Conservation (phyloP, 2,888 invertebrate species). For the Kryphioiulus occultus region DNA sequence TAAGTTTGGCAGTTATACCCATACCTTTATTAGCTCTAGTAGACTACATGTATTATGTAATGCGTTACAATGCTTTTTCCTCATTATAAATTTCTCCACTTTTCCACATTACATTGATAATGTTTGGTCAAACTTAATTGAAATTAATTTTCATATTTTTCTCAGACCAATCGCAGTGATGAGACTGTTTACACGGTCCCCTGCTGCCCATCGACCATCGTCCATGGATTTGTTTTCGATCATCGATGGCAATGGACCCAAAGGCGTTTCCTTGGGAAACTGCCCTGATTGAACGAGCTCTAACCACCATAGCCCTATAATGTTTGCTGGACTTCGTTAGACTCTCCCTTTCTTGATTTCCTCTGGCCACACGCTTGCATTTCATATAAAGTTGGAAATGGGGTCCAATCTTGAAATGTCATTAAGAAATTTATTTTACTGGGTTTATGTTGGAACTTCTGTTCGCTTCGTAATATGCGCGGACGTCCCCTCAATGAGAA, state of each 20-base stretch:
- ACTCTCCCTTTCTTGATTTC: background rate
- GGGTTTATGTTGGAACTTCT: slow-evolving; percentile 31
- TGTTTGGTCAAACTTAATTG: background rate
- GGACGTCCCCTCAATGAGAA: slow-evolving; percentile 17
- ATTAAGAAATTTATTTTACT: slow-evolving; percentile 35
- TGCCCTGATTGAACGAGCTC: background rate
- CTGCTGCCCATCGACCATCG: background rate
- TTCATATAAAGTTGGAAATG: slow-evolving; percentile 31
- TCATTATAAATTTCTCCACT: no score
- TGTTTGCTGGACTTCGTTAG: background rate
- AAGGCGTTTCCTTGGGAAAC: background rate
- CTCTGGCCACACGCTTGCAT: background rate
- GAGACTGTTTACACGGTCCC: background rate
- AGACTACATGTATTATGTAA: no score
- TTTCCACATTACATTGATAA: no score
- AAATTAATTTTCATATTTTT: background rate
- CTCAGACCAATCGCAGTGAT: background rate
- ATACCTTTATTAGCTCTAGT: no score
- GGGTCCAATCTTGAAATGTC: slow-evolving; percentile 35
- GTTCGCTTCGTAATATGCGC: slow-evolving; percentile 12
- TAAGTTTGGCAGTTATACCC: no score
- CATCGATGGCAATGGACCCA: background rate
- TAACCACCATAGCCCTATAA: background rate
- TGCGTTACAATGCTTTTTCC: no score
- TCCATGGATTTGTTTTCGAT: background rate